Evolutionary conservation across 2,888 invertebrate genomes (phyloP).

Genomic region (Molanna angustata): DNA sequence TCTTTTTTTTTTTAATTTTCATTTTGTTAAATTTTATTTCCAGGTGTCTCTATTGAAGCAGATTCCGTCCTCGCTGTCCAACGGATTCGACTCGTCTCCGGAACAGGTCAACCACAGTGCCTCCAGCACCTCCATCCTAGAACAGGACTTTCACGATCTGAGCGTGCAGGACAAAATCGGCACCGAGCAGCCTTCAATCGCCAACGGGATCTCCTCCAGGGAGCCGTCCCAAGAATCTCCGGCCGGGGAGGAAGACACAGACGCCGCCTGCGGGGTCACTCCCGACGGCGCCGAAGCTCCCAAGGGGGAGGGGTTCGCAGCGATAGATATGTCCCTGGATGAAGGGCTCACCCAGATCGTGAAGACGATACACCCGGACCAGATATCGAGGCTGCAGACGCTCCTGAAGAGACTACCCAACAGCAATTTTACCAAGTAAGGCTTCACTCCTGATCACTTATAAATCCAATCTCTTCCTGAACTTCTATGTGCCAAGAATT

Average conservation of each 20-base stretch:
- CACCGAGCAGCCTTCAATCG: background rate
- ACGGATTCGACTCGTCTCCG: conserved; percentile 20
- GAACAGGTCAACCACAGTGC: conserved; percentile 21
- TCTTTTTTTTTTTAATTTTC: background rate
- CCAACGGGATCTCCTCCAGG: conserved; percentile 2
- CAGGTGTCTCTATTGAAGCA: conserved; percentile 28
- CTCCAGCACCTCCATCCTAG: conserved; percentile 19
- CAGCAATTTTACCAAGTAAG: conserved; percentile 33
- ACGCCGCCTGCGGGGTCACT: conserved; percentile 40
- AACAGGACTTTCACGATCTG: conserved; percentile 19
- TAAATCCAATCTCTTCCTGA: no score
- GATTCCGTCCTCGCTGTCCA: conserved; percentile 16
- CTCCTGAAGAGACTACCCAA: conserved; percentile 44
- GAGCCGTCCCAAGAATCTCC: conserved; percentile 43
- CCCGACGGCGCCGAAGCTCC: conserved; percentile 7
- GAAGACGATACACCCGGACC: conserved; percentile 46
- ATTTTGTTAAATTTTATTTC: background rate
- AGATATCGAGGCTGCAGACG: conserved; percentile 42
- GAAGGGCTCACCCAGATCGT: conserved; percentile 35
- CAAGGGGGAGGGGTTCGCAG: conserved; percentile 10
- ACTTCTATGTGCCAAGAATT: no score
- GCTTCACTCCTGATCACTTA: no score
- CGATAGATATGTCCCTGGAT: conserved; percentile 27
- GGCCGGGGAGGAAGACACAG: conserved; percentile 38
- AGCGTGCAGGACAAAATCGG: conserved; percentile 9